A percentile compares a stretch with the other conserved stretches of the same genome.
These are phyloP conservation scores for Sphecodes monilicornis DNA, from an alignment of 2,888 invertebrate genomes.

Conservation along the genomic window DNA sequence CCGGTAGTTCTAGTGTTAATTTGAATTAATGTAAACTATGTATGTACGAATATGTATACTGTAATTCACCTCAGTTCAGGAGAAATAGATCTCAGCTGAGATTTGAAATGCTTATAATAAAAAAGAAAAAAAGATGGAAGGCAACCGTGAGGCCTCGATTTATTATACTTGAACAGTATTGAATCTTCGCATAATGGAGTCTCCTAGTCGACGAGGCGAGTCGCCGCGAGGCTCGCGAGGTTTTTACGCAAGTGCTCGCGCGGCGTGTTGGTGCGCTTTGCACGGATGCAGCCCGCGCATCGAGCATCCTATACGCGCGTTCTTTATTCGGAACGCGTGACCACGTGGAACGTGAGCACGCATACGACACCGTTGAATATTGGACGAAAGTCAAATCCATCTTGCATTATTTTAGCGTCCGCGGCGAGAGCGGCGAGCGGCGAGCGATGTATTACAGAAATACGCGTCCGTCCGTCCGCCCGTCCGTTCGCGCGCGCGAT, in stretches of 20 bases:
- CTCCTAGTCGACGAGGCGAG: not conserved
- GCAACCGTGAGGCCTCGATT: not conserved
- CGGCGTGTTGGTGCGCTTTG: conserved; percentile 4
- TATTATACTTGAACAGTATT: not conserved
- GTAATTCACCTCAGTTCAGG: too few relatives aligned
- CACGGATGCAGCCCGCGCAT: conserved; percentile 35
- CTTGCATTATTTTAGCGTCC: conserved; percentile 57
- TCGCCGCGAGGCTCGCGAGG: too few relatives aligned
- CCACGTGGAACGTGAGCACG: conserved; percentile 54
- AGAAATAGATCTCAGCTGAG: too few relatives aligned
- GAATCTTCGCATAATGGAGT: not conserved
- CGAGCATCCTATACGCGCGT: conserved; percentile 39
- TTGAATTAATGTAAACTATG: too few relatives aligned
- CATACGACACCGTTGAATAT: conserved; percentile 54
- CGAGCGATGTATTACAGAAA: conserved; percentile 51
- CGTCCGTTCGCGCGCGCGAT: not conserved
- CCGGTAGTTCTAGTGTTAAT: too few relatives aligned
- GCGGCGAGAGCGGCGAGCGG: conserved; percentile 9
- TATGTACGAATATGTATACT: too few relatives aligned
- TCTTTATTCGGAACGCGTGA: conserved; percentile 70
- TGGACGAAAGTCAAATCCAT: conserved; percentile 59
- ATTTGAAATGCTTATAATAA: too few relatives aligned
- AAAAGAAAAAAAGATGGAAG: not conserved
- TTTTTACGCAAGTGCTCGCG: conserved; percentile 10
- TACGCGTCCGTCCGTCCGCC: conserved; percentile 22